phyloP scores from a whole-genome alignment of 2,113 vertebrate genomes.

The Zonotrichia leucophrys region DNA sequence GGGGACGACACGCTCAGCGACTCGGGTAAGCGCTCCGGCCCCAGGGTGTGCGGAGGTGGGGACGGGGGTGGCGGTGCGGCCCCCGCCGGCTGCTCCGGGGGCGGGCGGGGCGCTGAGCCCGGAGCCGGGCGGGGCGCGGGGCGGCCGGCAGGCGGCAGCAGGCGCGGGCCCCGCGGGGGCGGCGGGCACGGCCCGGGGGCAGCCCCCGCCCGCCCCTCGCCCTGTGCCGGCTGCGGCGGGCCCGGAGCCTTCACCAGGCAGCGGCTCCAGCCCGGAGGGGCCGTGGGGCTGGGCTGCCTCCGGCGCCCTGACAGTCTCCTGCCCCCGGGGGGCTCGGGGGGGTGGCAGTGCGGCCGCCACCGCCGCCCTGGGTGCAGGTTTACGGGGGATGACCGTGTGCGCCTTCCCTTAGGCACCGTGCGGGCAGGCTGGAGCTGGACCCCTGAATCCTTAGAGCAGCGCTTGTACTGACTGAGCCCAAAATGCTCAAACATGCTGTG shows the following conservation, averaged over 20 bases:
- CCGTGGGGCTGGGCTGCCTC: background rate
- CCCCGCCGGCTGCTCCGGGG: too few species aligned
- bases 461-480: background rate
- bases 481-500: background rate
- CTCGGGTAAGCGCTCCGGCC: too few species aligned
- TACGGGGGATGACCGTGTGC: background rate
- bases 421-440: background rate
- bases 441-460: background rate
- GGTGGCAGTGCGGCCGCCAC: background rate
- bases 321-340: fast-evolving
- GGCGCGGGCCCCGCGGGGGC: too few species aligned
- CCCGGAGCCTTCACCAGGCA: background rate
- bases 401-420: too few species aligned
- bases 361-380: background rate
- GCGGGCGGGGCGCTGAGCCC: too few species aligned
- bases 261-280: background rate
- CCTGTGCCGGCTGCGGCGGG: background rate
- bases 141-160: too few species aligned
- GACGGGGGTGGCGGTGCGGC: too few species aligned
- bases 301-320: too few species aligned
- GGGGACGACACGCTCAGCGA: too few species aligned
- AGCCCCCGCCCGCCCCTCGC: background rate
- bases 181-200: too few species aligned
- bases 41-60: too few species aligned
- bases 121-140: too few species aligned